Evolutionary conservation across 2,888 invertebrate species (phyloP).

Genomic region (Epsilonema sp.): DNA sequence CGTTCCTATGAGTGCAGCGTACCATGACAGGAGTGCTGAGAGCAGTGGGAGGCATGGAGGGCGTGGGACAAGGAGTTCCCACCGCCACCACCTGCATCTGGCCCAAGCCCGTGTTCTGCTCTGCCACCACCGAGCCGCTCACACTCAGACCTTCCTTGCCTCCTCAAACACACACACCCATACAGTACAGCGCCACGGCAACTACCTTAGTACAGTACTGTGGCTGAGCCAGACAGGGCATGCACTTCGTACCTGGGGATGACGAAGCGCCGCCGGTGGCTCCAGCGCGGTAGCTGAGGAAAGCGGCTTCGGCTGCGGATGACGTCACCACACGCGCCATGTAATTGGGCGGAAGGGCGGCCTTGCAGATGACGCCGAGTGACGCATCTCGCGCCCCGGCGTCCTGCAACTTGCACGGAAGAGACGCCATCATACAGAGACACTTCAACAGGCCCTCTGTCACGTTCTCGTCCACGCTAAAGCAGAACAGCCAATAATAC

Average conservation of each 20-base stretch:
- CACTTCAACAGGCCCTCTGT: slow-evolving; percentile 76
- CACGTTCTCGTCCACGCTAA: slow-evolving; percentile 67
- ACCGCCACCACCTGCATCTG: slow-evolving; percentile 89
- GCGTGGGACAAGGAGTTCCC: slow-evolving; percentile 64
- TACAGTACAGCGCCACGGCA: too few relatives aligned
- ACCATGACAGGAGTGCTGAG: slow-evolving; percentile 74
- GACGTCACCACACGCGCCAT: slow-evolving; percentile 1
- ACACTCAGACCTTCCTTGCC: neutral
- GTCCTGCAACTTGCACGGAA: slow-evolving; percentile 62
- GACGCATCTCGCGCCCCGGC: slow-evolving; percentile 70
- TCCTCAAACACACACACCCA: neutral
- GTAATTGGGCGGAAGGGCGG: slow-evolving; percentile 86
- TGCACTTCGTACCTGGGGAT: too few relatives aligned
- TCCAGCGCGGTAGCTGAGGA: too few relatives aligned
- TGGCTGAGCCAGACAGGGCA: neutral
- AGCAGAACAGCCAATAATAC: slow-evolving; percentile 3
- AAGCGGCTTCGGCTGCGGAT: too few relatives aligned
- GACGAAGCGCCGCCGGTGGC: too few relatives aligned
- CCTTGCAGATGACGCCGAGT: slow-evolving; percentile 77
- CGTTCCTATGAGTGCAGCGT: slow-evolving; percentile 10
- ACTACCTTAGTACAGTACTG: too few relatives aligned
- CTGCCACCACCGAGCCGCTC: too few relatives aligned
- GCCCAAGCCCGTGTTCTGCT: slow-evolving; percentile 15
- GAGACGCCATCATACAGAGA: slow-evolving; percentile 66
- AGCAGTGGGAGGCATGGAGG: slow-evolving; percentile 34